Conservation (phyloP, 2,888 invertebrate genomes). For the Pimpla rufipes region DNA sequence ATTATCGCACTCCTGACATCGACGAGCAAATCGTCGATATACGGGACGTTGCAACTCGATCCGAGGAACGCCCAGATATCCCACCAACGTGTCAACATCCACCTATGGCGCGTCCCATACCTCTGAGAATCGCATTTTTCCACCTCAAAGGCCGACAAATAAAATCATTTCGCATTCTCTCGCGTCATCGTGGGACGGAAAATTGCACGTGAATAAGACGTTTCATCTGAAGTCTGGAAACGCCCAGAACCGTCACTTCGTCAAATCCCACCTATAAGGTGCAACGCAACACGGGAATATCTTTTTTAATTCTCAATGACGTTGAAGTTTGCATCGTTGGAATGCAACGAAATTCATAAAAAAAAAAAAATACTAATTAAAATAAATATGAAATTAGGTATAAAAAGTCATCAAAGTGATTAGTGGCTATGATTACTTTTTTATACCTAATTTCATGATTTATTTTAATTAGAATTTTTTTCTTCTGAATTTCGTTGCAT, state of each 20-base stretch:
- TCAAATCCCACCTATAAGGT: background rate
- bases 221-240: background rate
- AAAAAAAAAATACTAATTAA: too few relatives aligned
- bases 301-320: too few relatives aligned
- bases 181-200: background rate
- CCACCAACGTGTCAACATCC: background rate
- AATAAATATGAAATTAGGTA: too few relatives aligned
- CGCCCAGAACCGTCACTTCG: background rate
- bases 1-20: too few relatives aligned
- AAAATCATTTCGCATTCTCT: background rate
- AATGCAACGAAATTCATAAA: too few relatives aligned
- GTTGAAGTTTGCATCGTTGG: too few relatives aligned
- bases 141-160: background rate
- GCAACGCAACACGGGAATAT: too few relatives aligned
- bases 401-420: too few relatives aligned
- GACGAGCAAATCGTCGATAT: background rate
- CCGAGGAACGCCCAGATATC: conserved; percentile 1
- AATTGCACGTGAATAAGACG: background rate
- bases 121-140: conserved; percentile 9
- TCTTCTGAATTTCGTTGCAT: too few relatives aligned
- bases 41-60: background rate
- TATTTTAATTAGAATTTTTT: background rate
- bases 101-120: background rate
- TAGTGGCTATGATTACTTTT: too few relatives aligned
- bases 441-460: too few relatives aligned